Conservation (phyloP, 2,797 vertebrate species). For the Periophthalmus magnuspinnatus region DNA sequence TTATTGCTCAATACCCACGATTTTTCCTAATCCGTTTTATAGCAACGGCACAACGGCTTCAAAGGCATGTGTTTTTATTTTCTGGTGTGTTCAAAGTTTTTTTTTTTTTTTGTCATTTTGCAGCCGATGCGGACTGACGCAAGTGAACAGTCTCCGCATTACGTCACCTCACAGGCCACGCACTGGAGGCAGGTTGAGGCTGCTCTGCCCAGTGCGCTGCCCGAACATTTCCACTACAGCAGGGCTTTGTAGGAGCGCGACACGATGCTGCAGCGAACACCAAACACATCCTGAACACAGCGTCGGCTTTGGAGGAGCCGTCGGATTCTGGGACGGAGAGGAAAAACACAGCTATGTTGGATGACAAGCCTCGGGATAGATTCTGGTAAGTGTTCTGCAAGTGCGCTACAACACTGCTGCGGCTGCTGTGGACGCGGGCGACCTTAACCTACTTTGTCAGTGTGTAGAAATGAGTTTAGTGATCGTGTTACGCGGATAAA, state of each 20-base stretch:
- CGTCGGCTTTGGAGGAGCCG: conserved; percentile 39
- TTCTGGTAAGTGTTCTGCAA: conserved; percentile 78
- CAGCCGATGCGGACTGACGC: conserved; percentile 56
- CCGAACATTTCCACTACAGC: conserved; percentile 65
- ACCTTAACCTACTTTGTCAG: conserved; percentile 79
- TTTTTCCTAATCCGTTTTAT: neutral
- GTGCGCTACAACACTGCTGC: conserved; percentile 61
- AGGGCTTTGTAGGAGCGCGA: conserved; percentile 48
- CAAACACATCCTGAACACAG: conserved; percentile 51
- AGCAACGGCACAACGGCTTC: neutral
- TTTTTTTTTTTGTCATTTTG: conserved; percentile 31
- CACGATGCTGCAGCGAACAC: conserved; percentile 58
- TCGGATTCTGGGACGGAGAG: conserved; percentile 47
- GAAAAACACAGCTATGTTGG: conserved; percentile 50
- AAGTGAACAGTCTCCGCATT: conserved; percentile 79
- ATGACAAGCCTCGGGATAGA: conserved; percentile 71
- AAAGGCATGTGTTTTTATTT: neutral
- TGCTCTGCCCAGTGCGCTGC: conserved; percentile 58
- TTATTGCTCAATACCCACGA: neutral
- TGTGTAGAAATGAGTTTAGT: conserved; percentile 59
- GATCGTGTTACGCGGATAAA: conserved; percentile 42
- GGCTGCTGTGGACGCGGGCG: conserved; percentile 47
- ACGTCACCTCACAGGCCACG: conserved; percentile 79
- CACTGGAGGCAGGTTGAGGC: conserved; percentile 56
- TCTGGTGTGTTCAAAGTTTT: neutral